Evolutionary conservation across 1,140 invertebrate species (phyloP).

Genomic region (Calephelis nemesis): DNA sequence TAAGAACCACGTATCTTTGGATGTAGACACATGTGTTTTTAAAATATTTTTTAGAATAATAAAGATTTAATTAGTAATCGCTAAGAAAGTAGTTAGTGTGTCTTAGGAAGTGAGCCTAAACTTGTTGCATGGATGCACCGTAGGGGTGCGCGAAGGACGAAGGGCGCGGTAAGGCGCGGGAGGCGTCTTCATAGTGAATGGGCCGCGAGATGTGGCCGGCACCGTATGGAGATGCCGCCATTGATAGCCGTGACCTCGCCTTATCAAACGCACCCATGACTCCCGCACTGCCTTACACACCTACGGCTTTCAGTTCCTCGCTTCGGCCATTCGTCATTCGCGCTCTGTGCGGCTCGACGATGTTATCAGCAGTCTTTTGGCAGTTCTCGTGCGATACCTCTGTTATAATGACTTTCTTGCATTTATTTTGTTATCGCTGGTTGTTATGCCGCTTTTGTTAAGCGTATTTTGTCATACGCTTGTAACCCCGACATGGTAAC

Average conservation of each 20-base stretch:
- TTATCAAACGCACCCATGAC: conserved; percentile 54
- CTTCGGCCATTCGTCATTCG: neutral
- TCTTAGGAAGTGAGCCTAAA: conserved; percentile 56
- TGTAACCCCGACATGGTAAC: too few species aligned
- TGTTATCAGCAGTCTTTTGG: too few species aligned
- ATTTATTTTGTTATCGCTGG: too few species aligned
- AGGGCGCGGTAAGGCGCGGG: conserved; percentile 38
- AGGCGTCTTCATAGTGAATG: conserved; percentile 72
- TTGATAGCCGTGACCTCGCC: conserved; percentile 73
- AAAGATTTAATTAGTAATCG: neutral
- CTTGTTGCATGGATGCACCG: conserved; percentile 76
- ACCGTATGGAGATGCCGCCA: conserved; percentile 71
- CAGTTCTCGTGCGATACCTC: too few species aligned
- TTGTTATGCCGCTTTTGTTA: too few species aligned
- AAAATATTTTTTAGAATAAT: too few species aligned
- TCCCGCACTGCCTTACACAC: conserved; percentile 37
- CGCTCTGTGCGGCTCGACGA: neutral
- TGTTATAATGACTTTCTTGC: too few species aligned
- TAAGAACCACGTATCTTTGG: too few species aligned
- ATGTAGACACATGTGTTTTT: too few species aligned
- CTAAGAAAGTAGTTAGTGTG: conserved; percentile 7
- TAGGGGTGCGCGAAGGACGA: conserved; percentile 47
- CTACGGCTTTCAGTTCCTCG: conserved; percentile 20
- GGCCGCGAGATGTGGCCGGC: conserved; percentile 71
- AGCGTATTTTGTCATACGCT: too few species aligned